Evolutionary conservation across 37 sponge, comb jelly and placozoan species (phyloP).

Genomic region (Tethya wilhelma): DNA sequence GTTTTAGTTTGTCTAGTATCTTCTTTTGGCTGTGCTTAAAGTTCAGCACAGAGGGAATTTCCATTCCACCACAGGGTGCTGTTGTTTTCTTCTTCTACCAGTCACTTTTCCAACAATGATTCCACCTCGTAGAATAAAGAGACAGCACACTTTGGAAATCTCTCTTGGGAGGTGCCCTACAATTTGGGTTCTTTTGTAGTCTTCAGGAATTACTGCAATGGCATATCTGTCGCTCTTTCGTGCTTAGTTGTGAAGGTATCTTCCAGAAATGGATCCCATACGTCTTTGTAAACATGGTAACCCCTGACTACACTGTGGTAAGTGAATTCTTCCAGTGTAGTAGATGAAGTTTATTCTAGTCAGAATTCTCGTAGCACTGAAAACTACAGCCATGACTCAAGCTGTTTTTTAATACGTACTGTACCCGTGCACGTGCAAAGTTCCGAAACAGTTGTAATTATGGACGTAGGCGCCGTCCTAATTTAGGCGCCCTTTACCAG

Average conservation of each 20-base stretch:
- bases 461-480: too few species aligned
- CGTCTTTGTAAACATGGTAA: too few species aligned
- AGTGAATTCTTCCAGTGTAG: too few species aligned
- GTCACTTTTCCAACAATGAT: not conserved
- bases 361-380: too few species aligned
- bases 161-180: not conserved
- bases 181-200: not conserved
- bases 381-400: too few species aligned
- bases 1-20: not conserved
- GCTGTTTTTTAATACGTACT: too few species aligned
- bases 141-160: not conserved
- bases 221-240: constrained; percentile 1
- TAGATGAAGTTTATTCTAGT: too few species aligned
- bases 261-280: not conserved
- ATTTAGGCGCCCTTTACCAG: too few species aligned
- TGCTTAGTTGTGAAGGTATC: not conserved
- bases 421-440: too few species aligned
- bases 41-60: not conserved
- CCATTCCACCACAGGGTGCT: not conserved
- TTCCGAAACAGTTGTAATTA: too few species aligned
- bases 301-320: not conserved
- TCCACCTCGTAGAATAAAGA: not conserved
- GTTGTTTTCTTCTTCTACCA: not conserved
- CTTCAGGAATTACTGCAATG: not conserved
- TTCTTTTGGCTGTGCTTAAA: not conserved